phyloP scores from a whole-genome alignment of 2,797 vertebrate genomes.

The Xerus rutilus region DNA sequence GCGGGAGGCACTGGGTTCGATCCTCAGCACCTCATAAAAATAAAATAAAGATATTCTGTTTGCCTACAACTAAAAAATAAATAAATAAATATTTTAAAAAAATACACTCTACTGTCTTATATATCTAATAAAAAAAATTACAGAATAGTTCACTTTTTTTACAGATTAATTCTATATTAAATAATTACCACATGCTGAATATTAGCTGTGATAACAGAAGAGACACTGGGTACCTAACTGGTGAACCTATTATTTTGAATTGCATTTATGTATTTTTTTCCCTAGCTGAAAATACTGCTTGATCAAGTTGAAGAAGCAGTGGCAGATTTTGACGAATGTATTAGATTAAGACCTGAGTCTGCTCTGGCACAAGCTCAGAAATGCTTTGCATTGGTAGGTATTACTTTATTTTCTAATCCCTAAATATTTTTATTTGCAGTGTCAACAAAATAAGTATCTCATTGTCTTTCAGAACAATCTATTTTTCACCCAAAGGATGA shows the following conservation, averaged over 20 bases:
- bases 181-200: constrained; percentile 30
- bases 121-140: background rate
- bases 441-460: constrained; percentile 6
- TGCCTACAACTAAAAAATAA: too few relatives aligned
- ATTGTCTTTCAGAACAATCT: background rate
- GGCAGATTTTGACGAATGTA: constrained; percentile 98
- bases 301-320: constrained; percentile 99
- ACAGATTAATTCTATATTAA: constrained; percentile 20
- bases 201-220: constrained; percentile 25
- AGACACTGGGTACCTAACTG: background rate
- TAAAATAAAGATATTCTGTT: too few relatives aligned
- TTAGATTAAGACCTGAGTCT: constrained; percentile 96
- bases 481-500: background rate
- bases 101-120: too few relatives aligned
- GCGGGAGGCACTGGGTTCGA: too few relatives aligned
- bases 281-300: constrained; percentile 97
- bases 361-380: constrained; percentile 99
- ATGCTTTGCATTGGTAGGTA: constrained; percentile 97
- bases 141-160: background rate
- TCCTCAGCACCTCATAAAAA: too few relatives aligned
- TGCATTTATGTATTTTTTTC: constrained; percentile 57
- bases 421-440: constrained; percentile 57
- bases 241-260: background rate
- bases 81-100: too few relatives aligned
- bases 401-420: background rate